Percentiles rank a stretch among this genome's conserved stretches.
Conservation (phyloP, 2,113 vertebrate species). For the Hyperopisus bebe region DNA sequence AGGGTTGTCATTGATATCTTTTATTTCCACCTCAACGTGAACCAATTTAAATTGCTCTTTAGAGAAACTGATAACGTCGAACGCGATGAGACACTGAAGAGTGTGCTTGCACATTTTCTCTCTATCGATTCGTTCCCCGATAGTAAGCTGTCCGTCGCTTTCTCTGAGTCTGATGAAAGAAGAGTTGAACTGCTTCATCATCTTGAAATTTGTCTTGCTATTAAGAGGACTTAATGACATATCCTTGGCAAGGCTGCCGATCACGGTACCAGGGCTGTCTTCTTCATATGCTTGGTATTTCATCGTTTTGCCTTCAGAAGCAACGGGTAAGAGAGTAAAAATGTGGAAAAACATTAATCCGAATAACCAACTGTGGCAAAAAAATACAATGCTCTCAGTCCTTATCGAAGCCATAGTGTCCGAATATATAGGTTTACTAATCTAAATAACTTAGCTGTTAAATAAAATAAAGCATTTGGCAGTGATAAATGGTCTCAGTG, state of each 20-base stretch:
- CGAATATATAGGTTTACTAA: conserved; percentile 23
- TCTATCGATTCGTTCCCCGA: conserved; percentile 84
- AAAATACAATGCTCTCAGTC: conserved; percentile 27
- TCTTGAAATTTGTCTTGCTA: conserved; percentile 77
- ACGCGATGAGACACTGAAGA: conserved; percentile 77
- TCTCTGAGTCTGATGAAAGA: conserved; percentile 82
- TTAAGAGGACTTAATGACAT: conserved; percentile 62
- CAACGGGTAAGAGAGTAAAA: conserved; percentile 40
- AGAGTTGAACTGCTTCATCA: conserved; percentile 94
- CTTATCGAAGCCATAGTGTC: conserved; percentile 41
- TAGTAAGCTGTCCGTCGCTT: conserved; percentile 84
- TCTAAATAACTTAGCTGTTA: conserved; percentile 27
- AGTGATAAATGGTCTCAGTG: conserved; percentile 22
- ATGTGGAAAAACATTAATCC: conserved; percentile 36
- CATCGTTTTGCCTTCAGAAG: conserved; percentile 70
- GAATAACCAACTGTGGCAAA: conserved; percentile 51
- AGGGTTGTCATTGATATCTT: conserved; percentile 90
- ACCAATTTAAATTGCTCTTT: conserved; percentile 85
- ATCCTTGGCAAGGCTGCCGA: conserved; percentile 88
- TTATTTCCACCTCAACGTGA: conserved; percentile 94
- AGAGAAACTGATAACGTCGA: conserved; percentile 91
- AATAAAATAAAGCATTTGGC: conserved; percentile 29
- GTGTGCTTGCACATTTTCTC: conserved; percentile 79
- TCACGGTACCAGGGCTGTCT: conserved; percentile 80
- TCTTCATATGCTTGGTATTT: conserved; percentile 90